phyloP scores from a whole-genome alignment of 2,797 vertebrate genomes.

The Periophthalmus magnuspinnatus region DNA sequence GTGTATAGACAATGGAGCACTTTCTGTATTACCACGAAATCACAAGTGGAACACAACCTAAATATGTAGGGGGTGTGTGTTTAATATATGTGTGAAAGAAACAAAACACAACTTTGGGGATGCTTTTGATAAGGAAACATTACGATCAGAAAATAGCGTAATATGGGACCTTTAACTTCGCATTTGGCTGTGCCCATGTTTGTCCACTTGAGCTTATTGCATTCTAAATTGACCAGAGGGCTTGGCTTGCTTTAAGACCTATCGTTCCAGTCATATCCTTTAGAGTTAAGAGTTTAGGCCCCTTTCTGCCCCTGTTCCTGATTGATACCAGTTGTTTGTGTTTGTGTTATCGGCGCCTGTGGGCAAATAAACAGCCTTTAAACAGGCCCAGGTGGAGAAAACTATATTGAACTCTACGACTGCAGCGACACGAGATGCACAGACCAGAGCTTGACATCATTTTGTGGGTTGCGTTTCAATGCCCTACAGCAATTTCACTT shows the following conservation, averaged over 20 bases:
- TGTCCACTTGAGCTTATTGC: conserved; percentile 23
- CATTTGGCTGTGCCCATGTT: neutral
- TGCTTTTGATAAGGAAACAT: too few relatives aligned
- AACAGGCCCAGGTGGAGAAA: conserved; percentile 36
- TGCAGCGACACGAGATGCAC: conserved; percentile 16
- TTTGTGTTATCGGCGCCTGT: conserved; percentile 19
- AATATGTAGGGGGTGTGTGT: too few relatives aligned
- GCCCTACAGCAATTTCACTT: conserved; percentile 13
- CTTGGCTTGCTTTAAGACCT: conserved; percentile 32
- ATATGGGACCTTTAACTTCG: too few relatives aligned
- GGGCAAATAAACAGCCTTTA: conserved; percentile 16
- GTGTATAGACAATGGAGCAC: too few relatives aligned
- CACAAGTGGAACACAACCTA: too few relatives aligned
- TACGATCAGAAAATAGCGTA: too few relatives aligned
- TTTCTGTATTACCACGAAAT: too few relatives aligned
- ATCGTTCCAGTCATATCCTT: conserved; percentile 30
- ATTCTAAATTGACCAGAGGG: conserved; percentile 39
- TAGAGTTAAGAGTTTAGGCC: conserved; percentile 10
- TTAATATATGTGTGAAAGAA: too few relatives aligned
- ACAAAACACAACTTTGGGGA: too few relatives aligned
- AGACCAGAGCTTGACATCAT: conserved; percentile 36
- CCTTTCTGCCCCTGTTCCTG: neutral
- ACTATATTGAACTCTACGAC: neutral
- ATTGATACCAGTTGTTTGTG: conserved; percentile 40
- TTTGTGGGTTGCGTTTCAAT: conserved; percentile 20